Evolutionary conservation across 1,140 invertebrate genomes (phyloP), one percentile per base, ranked within the genome.

Genomic region (Helicoverpa armigera): DNA sequence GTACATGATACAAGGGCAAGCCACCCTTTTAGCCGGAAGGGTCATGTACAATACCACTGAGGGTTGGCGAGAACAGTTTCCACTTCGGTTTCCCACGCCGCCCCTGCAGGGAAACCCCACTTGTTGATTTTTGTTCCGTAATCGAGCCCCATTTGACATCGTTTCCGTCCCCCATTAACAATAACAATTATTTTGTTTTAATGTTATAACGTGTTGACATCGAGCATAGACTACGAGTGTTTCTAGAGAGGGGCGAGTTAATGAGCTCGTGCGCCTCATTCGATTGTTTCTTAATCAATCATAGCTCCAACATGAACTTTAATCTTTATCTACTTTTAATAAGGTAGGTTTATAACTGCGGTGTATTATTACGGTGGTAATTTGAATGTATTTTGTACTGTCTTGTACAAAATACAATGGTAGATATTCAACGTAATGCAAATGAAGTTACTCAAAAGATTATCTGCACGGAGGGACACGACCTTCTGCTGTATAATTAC

Each of bases 91-190:
- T 93, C 93, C 93, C 93, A 93, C 93, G 92, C 90, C 85, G 87
- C 89, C 91, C 89, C 83, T 73, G 53, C 87, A 83, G 72, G 87
- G 92, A 92, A 93, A 92, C 89, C 89, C 82, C 86, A 92, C 89
- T 94, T 92, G 92, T 93, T 92, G 91, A 89, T 92, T 91, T 79
- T 91, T 90, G 89, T 90, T 88, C 86, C 88, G 85, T 88, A 87
- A 90, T 91, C 88, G 87, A 83, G 81, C 80, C 89, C 78, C 80
- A 87, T 84, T 83, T 82, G 85, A 82, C 81, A 82, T 85, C 81
- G 79, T 90, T 91, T 94, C 91, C 92, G 92, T 90, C 82, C 82
- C 79, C 80, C 80, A 85, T 84, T 83, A 85, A 83, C 80, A 80
- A 88, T 85, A 82, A 83, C 79, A 82, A 88, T 86, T 81, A 80